These are phyloP conservation scores for Gallinago media DNA, from an alignment of 2,113 vertebrate species.

Conservation along the genomic window DNA sequence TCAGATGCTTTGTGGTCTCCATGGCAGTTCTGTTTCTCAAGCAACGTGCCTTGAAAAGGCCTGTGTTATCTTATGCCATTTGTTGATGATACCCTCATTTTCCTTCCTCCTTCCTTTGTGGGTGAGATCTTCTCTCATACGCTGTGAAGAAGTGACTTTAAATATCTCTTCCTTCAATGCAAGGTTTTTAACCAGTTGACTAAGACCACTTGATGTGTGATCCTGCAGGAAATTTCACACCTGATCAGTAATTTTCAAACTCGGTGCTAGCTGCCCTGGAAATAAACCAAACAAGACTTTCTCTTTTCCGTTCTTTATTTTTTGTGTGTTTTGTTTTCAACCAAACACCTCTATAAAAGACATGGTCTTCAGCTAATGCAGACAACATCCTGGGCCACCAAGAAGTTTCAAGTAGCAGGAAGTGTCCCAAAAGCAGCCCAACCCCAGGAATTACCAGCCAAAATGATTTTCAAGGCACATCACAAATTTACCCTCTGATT, in stretches of 20 bases:
- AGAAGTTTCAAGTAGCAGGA: neutral
- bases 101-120: conserved; percentile 2
- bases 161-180: neutral
- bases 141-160: neutral
- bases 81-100: neutral
- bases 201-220: neutral
- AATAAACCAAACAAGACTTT: neutral
- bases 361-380: neutral
- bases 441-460: neutral
- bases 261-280: neutral
- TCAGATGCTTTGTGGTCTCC: conserved; percentile 69
- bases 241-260: neutral
- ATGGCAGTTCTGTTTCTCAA: conserved; percentile 62
- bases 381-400: neutral
- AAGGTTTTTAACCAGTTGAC: neutral
- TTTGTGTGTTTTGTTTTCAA: neutral
- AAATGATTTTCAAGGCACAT: neutral
- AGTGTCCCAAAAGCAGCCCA: neutral
- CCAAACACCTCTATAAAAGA: neutral
- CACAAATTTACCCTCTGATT: neutral
- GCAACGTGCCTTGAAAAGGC: conserved; percentile 52
- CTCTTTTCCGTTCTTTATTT: neutral
- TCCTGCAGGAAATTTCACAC: neutral
- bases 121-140: neutral
- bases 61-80: conserved; percentile 42